Percentiles rank a stretch among this genome's conserved stretches.
phyloP scores from a whole-genome alignment of 2,888 invertebrate species.

The Xestia c-nigrum region DNA sequence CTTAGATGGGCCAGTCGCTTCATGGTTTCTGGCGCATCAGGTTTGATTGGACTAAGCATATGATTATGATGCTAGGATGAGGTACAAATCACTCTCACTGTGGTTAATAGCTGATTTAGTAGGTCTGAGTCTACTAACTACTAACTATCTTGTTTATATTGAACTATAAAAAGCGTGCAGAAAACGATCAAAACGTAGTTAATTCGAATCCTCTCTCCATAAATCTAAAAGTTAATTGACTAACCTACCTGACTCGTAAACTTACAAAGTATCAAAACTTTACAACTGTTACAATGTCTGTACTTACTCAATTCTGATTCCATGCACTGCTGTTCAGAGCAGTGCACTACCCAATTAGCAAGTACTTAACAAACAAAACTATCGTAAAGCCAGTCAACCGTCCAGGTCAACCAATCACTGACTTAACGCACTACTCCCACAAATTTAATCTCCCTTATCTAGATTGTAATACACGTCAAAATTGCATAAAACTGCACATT shows the following conservation, averaged over 20 bases:
- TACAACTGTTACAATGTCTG: neutral
- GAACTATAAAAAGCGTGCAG: neutral
- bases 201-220: neutral
- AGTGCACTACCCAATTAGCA: conserved; percentile 52
- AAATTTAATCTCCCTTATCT: conserved; percentile 58
- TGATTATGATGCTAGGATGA: neutral
- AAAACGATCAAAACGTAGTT: conserved; percentile 16
- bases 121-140: neutral
- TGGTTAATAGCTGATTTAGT: neutral
- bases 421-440: conserved; percentile 35
- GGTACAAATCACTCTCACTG: neutral
- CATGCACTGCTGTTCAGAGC: conserved; percentile 1
- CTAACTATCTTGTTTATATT: too few relatives aligned
- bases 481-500: conserved; percentile 34
- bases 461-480: conserved; percentile 46
- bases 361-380: conserved; percentile 56
- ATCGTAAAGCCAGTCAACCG: conserved; percentile 50
- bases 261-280: conserved; percentile 24
- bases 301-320: neutral
- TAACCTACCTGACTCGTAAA: neutral
- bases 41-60: neutral
- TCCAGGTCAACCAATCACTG: conserved; percentile 37
- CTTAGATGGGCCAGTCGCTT: neutral
- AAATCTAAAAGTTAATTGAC: conserved; percentile 13
- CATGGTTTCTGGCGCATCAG: neutral